Conservation (phyloP, 1,140 invertebrate genomes). For the Dendrolimus kikuchii region DNA sequence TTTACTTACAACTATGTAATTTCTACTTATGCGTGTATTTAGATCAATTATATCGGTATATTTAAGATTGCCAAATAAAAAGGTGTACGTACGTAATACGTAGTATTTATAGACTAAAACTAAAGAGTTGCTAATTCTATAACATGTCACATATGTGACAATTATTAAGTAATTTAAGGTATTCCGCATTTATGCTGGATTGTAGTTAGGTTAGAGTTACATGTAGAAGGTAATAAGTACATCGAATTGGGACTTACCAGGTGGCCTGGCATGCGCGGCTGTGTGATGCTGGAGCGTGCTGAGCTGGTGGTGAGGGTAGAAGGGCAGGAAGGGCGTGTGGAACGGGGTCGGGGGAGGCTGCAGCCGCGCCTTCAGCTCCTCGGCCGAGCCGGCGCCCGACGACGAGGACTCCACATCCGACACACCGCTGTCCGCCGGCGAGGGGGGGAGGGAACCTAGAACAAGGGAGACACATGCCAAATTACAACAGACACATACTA, state of each 20-base stretch:
- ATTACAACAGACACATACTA: not conserved
- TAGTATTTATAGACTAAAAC: too few species aligned
- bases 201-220: not conserved
- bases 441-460: conserved; percentile 93
- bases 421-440: conserved; percentile 96
- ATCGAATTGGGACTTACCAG: conserved; percentile 37
- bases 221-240: not conserved
- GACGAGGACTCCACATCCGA: conserved; percentile 97
- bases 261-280: conserved; percentile 55
- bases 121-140: too few species aligned
- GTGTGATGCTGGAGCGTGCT: conserved; percentile 60
- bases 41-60: too few species aligned
- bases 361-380: conserved; percentile 87
- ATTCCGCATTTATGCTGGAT: not conserved
- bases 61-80: too few species aligned
- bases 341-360: conserved; percentile 70
- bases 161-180: too few species aligned
- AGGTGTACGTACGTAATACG: too few species aligned
- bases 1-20: too few species aligned
- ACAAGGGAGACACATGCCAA: conserved; percentile 5
- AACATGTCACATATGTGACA: too few species aligned
- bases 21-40: too few species aligned
- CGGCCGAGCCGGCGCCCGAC: conserved; percentile 91
- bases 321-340: conserved; percentile 65
- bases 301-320: conserved; percentile 68